Base-by-base conservation (phyloP, 2,888 invertebrate genomes). In the Drosophila kokeensis region DNA sequence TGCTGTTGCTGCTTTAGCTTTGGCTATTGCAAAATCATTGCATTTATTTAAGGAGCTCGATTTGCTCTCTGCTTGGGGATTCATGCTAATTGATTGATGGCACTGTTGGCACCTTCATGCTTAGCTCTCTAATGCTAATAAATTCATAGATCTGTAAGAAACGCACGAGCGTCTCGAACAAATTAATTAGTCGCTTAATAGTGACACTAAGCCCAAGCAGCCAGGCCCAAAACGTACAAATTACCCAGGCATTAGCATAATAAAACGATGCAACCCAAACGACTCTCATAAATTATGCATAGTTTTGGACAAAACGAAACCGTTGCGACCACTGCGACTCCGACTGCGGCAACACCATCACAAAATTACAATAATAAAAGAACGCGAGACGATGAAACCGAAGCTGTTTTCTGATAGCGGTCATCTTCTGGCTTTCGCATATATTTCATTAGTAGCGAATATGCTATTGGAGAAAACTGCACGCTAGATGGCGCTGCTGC, bases 161-260 rank as follows among this genome's bases (percentile, higher is more conserved):
- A 59, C 49, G 27, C 45, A 38, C 58, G 50, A 71, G 72, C 69
- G 73, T 81, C 85, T 84, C 79, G 85, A 83, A 89, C 87, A 87
- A 87, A 87, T 87, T 87, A 87, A 87, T 87, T 87, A 87, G 85
- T 81, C 81, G 82, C 89, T 86, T 89, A 87, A 87, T 87, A 86
- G 87, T 87, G 87, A 89, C 87, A 87, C 87, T 89, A 87, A 87
- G 82, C 80, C 76, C 77, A 79, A 71, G 70, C 71, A 69, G 81
- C 71, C 81, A 76, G 76, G 83, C 71, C 74, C 83, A 71, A 82
- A 85, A 67, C 77, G 76, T 76, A 84, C 87, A 89, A 87, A 87
- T 87, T 87, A 89, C 83, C 82, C 53, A 45, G 62, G 71, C 65
- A 87, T 87, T 89, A 87, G 81, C 87, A 87, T 87, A 87, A 89